Percentiles rank a stretch among this genome's conserved stretches.
Conservation (phyloP, 53 echinoderm and acorn worm species). For the Zoroaster sp. region DNA sequence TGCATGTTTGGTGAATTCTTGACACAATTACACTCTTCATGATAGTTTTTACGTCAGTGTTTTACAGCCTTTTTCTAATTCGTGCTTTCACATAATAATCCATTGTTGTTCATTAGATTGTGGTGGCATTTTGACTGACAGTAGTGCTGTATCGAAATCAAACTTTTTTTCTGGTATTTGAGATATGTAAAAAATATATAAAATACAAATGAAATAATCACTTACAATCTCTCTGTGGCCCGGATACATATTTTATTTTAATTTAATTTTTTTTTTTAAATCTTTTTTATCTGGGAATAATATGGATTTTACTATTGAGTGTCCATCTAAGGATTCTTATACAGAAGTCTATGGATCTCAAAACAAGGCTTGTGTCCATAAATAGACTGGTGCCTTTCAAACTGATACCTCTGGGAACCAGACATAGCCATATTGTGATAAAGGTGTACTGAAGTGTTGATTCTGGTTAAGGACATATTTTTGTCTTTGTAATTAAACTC, state of each 20-base stretch:
- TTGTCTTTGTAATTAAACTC: too few relatives aligned
- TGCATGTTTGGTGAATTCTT: too few relatives aligned
- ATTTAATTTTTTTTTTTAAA: neutral
- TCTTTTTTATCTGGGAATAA: neutral
- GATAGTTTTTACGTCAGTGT: neutral
- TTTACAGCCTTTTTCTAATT: slow-evolving; percentile 46
- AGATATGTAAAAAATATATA: neutral
- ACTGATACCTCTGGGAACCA: neutral
- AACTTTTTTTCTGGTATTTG: slow-evolving; percentile 14
- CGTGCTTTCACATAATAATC: slow-evolving; percentile 42
- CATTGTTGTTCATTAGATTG: slow-evolving; percentile 6
- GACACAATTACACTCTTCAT: neutral
- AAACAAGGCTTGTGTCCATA: neutral
- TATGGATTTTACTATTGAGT: neutral
- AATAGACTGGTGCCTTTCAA: neutral
- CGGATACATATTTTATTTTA: neutral
- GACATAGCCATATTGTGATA: neutral
- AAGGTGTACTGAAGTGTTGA: neutral
- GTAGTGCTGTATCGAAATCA: slow-evolving; percentile 1
- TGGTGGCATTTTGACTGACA: slow-evolving; percentile 10
- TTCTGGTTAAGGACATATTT: neutral
- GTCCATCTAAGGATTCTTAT: neutral
- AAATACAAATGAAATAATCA: neutral
- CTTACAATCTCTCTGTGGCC: slow-evolving; percentile 14
- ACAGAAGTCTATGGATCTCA: neutral